Evolutionary conservation across 2,888 invertebrate species (phyloP).

Genomic region (Chelonus formosanus): DNA sequence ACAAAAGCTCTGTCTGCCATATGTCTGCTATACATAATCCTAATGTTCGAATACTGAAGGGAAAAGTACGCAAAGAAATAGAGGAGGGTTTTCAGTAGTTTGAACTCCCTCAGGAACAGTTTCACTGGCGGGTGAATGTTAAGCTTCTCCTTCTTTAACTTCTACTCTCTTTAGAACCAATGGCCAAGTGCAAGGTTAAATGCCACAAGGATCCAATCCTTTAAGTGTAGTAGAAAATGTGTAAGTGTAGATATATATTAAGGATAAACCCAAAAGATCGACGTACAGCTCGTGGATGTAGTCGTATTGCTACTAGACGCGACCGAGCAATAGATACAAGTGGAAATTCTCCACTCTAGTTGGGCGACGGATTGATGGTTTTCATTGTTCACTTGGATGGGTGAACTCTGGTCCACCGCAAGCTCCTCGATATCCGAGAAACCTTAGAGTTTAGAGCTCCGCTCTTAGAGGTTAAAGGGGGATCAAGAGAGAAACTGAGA

Average conservation of each 20-base stretch:
- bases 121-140: constrained; percentile 25
- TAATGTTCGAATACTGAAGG: constrained; percentile 23
- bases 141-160: constrained; percentile 14
- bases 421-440: constrained; percentile 27
- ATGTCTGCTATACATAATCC: constrained; percentile 26
- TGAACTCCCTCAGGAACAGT: constrained; percentile 24
- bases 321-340: constrained; percentile 26
- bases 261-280: not conserved
- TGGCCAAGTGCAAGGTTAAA: constrained; percentile 34
- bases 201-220: constrained; percentile 25
- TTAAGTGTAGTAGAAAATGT: not conserved
- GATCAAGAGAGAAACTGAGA: constrained; percentile 18
- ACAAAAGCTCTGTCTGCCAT: constrained; percentile 17
- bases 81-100: constrained; percentile 16
- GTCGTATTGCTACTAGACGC: constrained; percentile 5
- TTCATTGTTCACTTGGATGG: constrained; percentile 54
- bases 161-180: constrained; percentile 18
- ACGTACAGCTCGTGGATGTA: not conserved
- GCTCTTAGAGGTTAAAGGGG: constrained; percentile 10
- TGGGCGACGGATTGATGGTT: constrained; percentile 52
- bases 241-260: not conserved
- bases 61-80: constrained; percentile 29
- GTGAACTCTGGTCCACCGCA: constrained; percentile 45
- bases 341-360: constrained; percentile 45
- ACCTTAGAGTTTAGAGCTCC: constrained; percentile 16